Base-by-base conservation (phyloP, 1,140 invertebrate species). In the Drosophila simulans region DNA sequence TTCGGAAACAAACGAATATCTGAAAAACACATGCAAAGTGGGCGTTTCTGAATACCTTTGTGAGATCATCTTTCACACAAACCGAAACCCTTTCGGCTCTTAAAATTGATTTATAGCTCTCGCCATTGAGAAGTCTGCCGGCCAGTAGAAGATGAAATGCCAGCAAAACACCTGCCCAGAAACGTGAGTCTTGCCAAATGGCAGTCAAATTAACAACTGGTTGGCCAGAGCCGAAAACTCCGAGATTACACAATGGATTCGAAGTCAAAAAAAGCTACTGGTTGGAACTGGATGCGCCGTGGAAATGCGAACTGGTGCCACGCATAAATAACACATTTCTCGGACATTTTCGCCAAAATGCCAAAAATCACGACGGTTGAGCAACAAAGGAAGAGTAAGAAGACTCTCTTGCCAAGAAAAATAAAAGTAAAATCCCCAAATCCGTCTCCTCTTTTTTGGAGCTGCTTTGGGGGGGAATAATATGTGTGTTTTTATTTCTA, bases 171-270 rank as follows among this genome's bases (percentile, higher is more conserved):
- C 72, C 79, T 77, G 78, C 42, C 48, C 17, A 11, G 66, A 31
- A 7, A 37, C 37, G 37, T 5, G 35, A 35, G 25, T 62, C 40
- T 77, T 85, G 77, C 64, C 81, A 80, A 83, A 80, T 66, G 63
- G 53, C 64, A 72, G 40, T 46, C 72, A 80, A 85, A 86, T 85
- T 77, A 81, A 85, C 82, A 85, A 85, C 68, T 78, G 48, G 82
- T 77, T 85, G 81, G 77, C 65, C 76, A 76, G 56, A 72, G 45
- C 48, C 54, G 17, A 17, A 45, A 63, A 74, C 63, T 54, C 39
- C 43, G 60, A 13, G 11, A 60, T 86, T 86, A 82, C 75, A 79
- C 79, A 83, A 86, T 80, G 60, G 43, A 53, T 17, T 11, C 37
- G 10, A 20, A 20, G 27, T 51, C 31, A 27, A 46, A 22, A 22